Evolutionary conservation across 2,797 vertebrate genomes (phyloP).

Genomic region (Heliangelus exortis): DNA sequence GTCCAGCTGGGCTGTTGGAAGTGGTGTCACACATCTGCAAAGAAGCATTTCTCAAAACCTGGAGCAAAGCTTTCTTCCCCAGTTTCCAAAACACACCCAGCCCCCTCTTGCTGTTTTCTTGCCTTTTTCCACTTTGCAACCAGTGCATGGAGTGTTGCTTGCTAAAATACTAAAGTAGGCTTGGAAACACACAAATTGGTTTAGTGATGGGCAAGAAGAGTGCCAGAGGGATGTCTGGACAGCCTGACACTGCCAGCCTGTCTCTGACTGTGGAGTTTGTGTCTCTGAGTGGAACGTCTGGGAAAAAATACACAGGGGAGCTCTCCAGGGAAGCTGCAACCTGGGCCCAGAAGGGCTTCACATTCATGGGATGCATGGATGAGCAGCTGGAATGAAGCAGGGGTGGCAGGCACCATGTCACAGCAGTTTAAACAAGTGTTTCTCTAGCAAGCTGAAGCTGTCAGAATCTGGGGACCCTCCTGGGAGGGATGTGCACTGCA

Average conservation of each 20-base stretch:
- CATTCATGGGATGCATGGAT: accelerated
- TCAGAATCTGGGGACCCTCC: neutral
- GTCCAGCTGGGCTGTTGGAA: neutral
- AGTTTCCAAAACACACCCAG: neutral
- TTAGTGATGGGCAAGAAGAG: neutral
- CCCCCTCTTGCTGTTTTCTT: neutral
- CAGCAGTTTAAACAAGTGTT: neutral
- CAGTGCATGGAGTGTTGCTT: neutral
- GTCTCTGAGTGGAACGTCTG: neutral
- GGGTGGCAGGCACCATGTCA: accelerated
- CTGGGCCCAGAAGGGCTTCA: neutral
- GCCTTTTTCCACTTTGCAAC: neutral
- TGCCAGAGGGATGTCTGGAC: neutral
- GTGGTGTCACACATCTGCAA: neutral
- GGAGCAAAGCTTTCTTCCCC: neutral
- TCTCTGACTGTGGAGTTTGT: neutral
- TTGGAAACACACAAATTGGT: neutral
- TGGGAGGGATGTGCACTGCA: neutral
- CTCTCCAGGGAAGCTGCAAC: neutral
- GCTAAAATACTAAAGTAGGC: neutral
- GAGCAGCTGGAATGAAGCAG: neutral
- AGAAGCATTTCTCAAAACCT: neutral
- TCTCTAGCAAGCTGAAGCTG: neutral
- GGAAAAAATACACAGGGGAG: neutral
- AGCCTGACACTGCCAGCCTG: neutral